A percentile compares a stretch with the other conserved stretches of the same genome.
Conservation (phyloP, 2,113 vertebrate species). For the Odontophorus gujanensis region DNA sequence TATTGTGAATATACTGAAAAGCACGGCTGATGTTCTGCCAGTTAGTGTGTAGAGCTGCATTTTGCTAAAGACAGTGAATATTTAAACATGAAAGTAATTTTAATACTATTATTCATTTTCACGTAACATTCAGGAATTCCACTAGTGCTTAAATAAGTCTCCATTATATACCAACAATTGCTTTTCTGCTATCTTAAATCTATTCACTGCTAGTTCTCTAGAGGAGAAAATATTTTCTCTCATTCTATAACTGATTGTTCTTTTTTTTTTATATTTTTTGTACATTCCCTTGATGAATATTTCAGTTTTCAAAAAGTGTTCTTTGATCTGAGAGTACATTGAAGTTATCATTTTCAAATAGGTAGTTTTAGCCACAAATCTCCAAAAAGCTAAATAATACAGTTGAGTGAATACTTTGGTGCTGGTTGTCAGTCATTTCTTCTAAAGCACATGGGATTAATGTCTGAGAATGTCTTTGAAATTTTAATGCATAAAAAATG, state of each 20-base stretch:
- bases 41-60: background rate
- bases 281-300: constrained; percentile 26
- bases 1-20: background rate
- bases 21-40: background rate
- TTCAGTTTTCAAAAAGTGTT: constrained; percentile 22
- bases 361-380: constrained; percentile 18
- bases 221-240: background rate
- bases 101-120: constrained; percentile 55
- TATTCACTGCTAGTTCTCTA: background rate
- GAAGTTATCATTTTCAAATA: constrained; percentile 8
- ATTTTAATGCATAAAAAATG: constrained; percentile 35
- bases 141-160: constrained; percentile 3
- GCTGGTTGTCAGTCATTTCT: rapidly evolving
- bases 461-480: constrained; percentile 37
- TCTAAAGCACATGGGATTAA: background rate
- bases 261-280: constrained; percentile 50
- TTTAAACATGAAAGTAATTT: constrained; percentile 58
- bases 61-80: background rate
- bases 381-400: constrained; percentile 18
- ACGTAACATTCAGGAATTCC: constrained; percentile 30
- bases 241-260: background rate
- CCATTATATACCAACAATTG: background rate
- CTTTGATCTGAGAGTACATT: constrained; percentile 36
- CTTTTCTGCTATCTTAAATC: background rate
- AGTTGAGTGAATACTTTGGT: background rate